Percentiles rank a stretch among this genome's conserved stretches.
Evolutionary conservation across 2,113 vertebrate genomes (phyloP).

Genomic region (Pteruthius melanotis): DNA sequence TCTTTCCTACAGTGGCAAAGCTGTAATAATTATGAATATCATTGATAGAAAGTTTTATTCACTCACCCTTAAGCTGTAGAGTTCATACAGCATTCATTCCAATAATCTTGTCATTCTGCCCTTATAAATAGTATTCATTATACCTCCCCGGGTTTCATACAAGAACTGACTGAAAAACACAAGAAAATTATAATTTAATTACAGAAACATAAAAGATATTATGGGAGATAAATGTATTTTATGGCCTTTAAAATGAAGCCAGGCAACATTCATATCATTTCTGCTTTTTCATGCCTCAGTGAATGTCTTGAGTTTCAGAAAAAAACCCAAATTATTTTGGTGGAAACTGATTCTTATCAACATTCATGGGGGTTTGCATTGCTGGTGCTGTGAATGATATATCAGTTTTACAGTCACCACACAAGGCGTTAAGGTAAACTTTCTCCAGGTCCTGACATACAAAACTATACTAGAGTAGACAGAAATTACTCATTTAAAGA

Average conservation of each 20-base stretch:
- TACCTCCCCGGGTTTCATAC: background rate
- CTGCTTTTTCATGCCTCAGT: background rate
- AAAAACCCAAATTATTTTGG: background rate
- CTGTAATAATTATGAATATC: background rate
- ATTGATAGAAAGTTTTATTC: background rate
- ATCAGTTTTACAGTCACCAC: background rate
- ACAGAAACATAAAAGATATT: background rate
- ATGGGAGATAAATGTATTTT: background rate
- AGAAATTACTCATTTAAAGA: background rate
- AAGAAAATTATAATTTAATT: background rate
- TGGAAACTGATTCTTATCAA: background rate
- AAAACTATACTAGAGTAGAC: background rate
- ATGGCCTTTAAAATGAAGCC: constrained; percentile 13
- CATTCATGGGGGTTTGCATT: background rate
- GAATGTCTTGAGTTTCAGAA: background rate
- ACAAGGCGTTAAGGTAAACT: background rate
- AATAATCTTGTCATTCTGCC: background rate
- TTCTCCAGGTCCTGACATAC: background rate
- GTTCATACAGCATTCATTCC: background rate
- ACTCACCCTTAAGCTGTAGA: background rate
- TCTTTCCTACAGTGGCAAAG: background rate
- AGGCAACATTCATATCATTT: background rate
- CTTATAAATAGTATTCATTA: background rate
- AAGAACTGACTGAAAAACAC: background rate
- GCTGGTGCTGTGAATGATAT: background rate